Evolutionary conservation across 2,888 invertebrate species (phyloP).

Genomic region (Lithophane semibrunnea): DNA sequence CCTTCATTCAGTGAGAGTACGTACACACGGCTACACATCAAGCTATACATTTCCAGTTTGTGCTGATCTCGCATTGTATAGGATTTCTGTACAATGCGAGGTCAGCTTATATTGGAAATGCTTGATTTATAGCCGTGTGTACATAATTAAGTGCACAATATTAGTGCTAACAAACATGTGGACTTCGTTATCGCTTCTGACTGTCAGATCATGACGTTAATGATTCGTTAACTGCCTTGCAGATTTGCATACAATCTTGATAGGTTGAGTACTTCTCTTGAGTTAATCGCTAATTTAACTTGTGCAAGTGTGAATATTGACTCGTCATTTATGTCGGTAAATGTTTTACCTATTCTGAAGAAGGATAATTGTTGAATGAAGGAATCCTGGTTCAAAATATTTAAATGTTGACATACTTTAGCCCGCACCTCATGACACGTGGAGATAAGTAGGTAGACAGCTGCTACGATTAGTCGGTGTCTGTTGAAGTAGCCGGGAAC

Average conservation of each 20-base stretch:
- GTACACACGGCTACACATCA: no score
- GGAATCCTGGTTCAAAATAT: background rate
- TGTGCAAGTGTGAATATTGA: constrained; percentile 11
- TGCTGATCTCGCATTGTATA: no score
- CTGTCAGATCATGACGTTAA: constrained; percentile 19
- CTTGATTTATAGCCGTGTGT: no score
- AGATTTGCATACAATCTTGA: constrained; percentile 12
- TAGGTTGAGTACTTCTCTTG: background rate
- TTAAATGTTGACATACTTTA: background rate
- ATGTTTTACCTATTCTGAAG: background rate
- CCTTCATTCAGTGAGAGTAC: no score
- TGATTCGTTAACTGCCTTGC: constrained; percentile 27
- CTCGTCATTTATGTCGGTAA: background rate
- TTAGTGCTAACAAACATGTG: constrained; percentile 6
- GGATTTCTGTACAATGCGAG: no score
- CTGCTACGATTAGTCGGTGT: background rate
- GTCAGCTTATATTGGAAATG: no score
- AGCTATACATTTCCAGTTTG: no score
- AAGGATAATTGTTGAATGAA: no score
- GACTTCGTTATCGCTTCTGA: constrained; percentile 8
- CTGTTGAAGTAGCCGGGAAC: background rate
- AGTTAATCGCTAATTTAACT: background rate
- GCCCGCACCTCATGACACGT: background rate
- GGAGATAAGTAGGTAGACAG: no score
- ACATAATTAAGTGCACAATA: constrained; percentile 2